Evolutionary conservation across 2,797 vertebrate species (phyloP), one percentile per base, ranked within the genome.

Genomic region (Rhadinocentrus ornatus): DNA sequence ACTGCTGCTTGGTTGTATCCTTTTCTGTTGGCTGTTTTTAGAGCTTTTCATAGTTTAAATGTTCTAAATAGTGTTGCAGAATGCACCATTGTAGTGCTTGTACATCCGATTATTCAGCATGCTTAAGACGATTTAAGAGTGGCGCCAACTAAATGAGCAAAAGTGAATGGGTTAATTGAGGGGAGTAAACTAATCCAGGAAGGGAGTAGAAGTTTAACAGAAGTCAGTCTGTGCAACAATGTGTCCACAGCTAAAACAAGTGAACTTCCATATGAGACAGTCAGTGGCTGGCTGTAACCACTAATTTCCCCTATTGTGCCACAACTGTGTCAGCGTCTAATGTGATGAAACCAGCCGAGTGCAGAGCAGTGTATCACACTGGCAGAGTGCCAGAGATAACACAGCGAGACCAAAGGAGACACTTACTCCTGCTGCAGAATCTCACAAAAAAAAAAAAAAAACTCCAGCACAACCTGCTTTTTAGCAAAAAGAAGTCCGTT

Each of bases 371-470:
- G 89, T 78, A 79, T 90, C 86, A 84, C 69, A n/a, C 75, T 91
- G 89, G 86, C 89, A 82, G 82, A 2, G 69, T 70, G 86, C 86
- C 89, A 87, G 77, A 88, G 87, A 89, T 89, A 91, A 90, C 80
- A 72, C 80, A 56, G 69, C 15, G 72, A 80, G 77, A 82, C 83
- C 85, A 74, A 85, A 75, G 78, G 86, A 90, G 81, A 85, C 65
- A 69, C 77, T 86, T 76, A 54, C 76, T 78, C 80, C 75, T 72
- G 69, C 66, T 81, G 80, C 74, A 77, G 77, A 85, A 86, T 83
- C 83, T 86, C 77, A 71, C 58, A 74, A 83, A 81, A 39, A n/a
- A n/a, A n/a, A 71, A 56, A 74, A 83, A 81, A 85, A 82, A 86
- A 91, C 81, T 86, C 75, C 88, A 88, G 86, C 82, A 80, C 80